Percentiles rank a stretch among this genome's conserved stretches.
Evolutionary conservation across 2,888 invertebrate genomes (phyloP).

Genomic region (Ichneumon xanthorius): DNA sequence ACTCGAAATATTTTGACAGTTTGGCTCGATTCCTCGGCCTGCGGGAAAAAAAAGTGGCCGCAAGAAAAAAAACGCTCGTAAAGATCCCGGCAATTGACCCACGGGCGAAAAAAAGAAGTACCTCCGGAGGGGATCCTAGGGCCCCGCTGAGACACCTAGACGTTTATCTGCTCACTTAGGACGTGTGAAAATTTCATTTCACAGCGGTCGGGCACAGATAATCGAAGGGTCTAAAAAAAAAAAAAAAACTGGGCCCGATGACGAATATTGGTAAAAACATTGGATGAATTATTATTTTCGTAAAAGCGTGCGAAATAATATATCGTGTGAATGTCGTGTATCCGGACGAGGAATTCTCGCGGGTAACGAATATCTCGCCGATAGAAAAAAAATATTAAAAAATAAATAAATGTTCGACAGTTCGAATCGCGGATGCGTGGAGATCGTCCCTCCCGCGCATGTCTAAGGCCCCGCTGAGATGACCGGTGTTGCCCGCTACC

Average conservation of each 20-base stretch:
- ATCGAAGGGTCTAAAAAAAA: constrained; percentile 65
- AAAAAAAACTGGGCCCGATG: constrained; percentile 13
- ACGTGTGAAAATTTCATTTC: constrained; percentile 81
- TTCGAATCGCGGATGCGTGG: constrained; percentile 50
- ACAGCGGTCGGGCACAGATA: constrained; percentile 79
- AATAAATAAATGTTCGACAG: constrained; percentile 29
- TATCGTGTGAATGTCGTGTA: constrained; percentile 44
- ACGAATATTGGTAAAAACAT: constrained; percentile 11
- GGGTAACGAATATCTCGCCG: constrained; percentile 14
- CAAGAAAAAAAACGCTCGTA: constrained; percentile 58
- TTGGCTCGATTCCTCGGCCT: constrained; percentile 64
- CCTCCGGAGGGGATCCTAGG: constrained; percentile 44
- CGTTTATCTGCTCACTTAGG: constrained; percentile 64
- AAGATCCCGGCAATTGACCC: constrained; percentile 68
- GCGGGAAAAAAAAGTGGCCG: constrained; percentile 38
- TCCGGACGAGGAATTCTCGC: constrained; percentile 11
- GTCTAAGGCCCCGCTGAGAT: constrained; percentile 7
- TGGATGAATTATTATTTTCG: constrained; percentile 57
- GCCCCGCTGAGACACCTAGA: constrained; percentile 16
- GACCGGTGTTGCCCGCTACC: constrained; percentile 20
- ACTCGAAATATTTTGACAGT: constrained; percentile 80
- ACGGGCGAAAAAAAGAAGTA: constrained; percentile 45
- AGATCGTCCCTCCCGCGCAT: constrained; percentile 46
- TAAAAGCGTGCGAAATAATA: constrained; percentile 57
- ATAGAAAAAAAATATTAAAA: constrained; percentile 1